Percentiles rank a stretch among this genome's conserved stretches.
Evolutionary conservation across 2,888 invertebrate genomes (phyloP).

Genomic region (Gymnoscelis rufifasciata): DNA sequence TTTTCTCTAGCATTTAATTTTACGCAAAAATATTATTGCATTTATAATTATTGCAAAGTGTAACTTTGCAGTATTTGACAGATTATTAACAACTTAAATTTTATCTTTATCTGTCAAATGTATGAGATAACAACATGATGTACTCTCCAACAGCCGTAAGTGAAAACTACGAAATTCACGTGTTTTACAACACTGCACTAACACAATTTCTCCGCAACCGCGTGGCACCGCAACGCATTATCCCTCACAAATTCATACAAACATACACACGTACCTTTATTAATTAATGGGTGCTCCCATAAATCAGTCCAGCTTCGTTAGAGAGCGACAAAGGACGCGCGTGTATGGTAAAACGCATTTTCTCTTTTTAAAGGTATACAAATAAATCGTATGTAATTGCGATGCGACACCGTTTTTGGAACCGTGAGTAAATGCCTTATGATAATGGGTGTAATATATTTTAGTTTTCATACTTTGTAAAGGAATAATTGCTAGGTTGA

Average conservation of each 20-base stretch:
- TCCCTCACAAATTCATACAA: slow-evolving; percentile 12
- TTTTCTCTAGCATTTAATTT: no score
- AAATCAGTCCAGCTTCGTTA: slow-evolving; percentile 77
- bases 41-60: no score
- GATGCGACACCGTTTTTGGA: slow-evolving; percentile 36
- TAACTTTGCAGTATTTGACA: no score
- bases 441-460: no score
- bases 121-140: no score
- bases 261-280: slow-evolving; percentile 46
- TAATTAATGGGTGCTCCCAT: slow-evolving; percentile 75
- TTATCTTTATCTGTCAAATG: no score
- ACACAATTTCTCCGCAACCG: not conserved
- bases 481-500: no score
- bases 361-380: slow-evolving; percentile 40
- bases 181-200: not conserved
- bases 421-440: slow-evolving; percentile 2
- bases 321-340: slow-evolving; percentile 65
- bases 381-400: slow-evolving; percentile 67
- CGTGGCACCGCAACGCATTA: not conserved
- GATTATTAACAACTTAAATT: no score
- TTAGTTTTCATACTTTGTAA: no score
- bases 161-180: no score
- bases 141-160: no score
- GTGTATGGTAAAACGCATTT: slow-evolving; percentile 24
- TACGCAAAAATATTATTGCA: no score